Evolutionary conservation across 1,140 invertebrate genomes (phyloP).

Genomic region (Spodoptera frugiperda): DNA sequence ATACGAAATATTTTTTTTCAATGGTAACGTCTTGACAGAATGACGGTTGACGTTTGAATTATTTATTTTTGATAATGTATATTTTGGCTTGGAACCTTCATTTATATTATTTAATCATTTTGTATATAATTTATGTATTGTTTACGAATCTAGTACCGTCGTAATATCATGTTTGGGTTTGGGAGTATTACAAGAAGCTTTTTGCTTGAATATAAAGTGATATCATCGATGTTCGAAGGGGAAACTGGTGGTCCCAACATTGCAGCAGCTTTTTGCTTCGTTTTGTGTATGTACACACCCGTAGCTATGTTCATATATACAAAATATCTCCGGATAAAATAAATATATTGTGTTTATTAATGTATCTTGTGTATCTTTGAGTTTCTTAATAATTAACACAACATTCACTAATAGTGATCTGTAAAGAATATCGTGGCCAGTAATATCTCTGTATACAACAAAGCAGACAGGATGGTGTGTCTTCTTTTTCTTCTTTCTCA

Average conservation of each 20-base stretch:
- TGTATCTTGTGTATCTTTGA: too few relatives aligned
- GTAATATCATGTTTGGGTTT: not conserved
- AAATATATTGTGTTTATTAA: not conserved
- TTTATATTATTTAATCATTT: slow-evolving; percentile 6
- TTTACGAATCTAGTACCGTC: not conserved
- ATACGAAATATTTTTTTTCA: not conserved
- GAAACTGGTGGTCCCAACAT: not conserved
- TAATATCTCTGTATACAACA: too few relatives aligned
- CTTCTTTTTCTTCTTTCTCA: too few relatives aligned
- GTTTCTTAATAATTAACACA: too few relatives aligned
- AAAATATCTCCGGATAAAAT: not conserved
- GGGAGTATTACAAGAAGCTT: not conserved
- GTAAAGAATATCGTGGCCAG: too few relatives aligned
- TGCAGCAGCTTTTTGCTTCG: not conserved
- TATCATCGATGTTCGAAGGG: not conserved
- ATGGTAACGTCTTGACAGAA: not conserved
- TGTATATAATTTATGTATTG: slow-evolving; percentile 14
- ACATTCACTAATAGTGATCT: too few relatives aligned
- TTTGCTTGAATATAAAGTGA: not conserved
- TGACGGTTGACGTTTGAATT: not conserved
- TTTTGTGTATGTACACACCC: not conserved
- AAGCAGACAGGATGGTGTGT: too few relatives aligned
- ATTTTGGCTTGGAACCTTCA: slow-evolving; percentile 3
- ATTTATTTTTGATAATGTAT: slow-evolving; percentile 7
- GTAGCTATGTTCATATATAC: not conserved